phyloP scores from a whole-genome alignment of 2,888 invertebrate species.

The Heliconius charithonia region DNA sequence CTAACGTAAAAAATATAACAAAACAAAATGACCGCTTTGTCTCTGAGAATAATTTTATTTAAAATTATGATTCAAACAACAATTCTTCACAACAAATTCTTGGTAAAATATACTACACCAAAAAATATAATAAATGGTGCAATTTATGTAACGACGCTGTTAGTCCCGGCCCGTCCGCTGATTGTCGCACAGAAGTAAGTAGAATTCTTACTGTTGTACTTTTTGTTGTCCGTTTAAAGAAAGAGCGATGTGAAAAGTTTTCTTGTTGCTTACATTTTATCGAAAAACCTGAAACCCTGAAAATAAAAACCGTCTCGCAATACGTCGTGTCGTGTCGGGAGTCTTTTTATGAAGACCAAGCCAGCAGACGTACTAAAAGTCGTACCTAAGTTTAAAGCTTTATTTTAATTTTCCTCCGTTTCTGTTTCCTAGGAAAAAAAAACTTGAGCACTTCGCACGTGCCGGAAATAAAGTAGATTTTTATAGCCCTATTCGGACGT shows the following conservation, averaged over 20 bases:
- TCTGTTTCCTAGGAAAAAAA: conserved; percentile 62
- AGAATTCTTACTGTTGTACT: conserved; percentile 40
- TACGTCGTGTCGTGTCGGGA: conserved; percentile 63
- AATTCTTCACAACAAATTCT: conserved; percentile 31
- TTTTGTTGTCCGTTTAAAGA: conserved; percentile 45
- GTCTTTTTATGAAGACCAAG: conserved; percentile 69
- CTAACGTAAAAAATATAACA: neutral
- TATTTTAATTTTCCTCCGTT: conserved; percentile 79
- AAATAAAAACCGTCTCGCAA: conserved; percentile 70
- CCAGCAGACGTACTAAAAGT: conserved; percentile 73
- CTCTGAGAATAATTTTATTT: conserved; percentile 6
- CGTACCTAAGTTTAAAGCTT: conserved; percentile 75
- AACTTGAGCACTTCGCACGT: conserved; percentile 68
- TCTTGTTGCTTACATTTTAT: conserved; percentile 53
- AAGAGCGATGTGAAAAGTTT: conserved; percentile 57
- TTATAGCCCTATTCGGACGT: conserved; percentile 57
- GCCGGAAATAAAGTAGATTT: conserved; percentile 67
- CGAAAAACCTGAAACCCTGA: conserved; percentile 47
- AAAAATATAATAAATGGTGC: conserved; percentile 44
- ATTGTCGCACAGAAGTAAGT: conserved; percentile 39
- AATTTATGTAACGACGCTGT: conserved; percentile 45
- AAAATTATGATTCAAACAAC: conserved; percentile 14
- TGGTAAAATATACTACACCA: conserved; percentile 26
- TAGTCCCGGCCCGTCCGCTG: conserved; percentile 37
- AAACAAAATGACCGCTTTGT: neutral